Evolutionary conservation across 1,140 invertebrate genomes (phyloP), one percentile per base, ranked within the genome.

Genomic region (Triops longicaudatus): DNA sequence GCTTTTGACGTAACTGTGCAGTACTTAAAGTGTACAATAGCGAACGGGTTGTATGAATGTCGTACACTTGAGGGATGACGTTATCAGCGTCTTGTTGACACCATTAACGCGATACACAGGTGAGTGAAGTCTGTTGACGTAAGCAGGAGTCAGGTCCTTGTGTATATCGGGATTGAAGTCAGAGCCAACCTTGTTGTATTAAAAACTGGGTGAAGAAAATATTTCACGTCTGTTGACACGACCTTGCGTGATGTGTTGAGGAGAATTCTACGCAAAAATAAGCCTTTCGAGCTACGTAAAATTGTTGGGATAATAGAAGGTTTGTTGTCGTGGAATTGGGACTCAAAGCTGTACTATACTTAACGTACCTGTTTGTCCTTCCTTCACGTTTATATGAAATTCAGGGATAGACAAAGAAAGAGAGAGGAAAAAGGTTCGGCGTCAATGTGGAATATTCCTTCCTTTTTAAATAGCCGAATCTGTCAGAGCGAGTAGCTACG

Each of bases 381-480:
- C 72, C 26, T 73, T 26, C 28, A n/a, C n/a, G 28, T 27, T 28
- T 26, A 11, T 11, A 10, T 10, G 14, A 72, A 72, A 72, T 22
- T 72, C 72, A 72, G 28, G 72, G 9, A 28, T 10, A 26, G 28
- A 72, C 2, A 72, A 10, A n/a, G 26, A 72, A 22, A 7, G 31
- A 26, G 31, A 73, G 12, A 73, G 41, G 73, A 22, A 73, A 14
- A 73, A 73, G 9, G 41, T 73, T 73, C 73, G n/a, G 31, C 31
- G 31, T 37, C 31, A 28, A 12, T 75, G 74, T 43, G 37, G 37
- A 42, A 0, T 44, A 41, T 75, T 22, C 37, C 11, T 42, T 37
- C 26, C 31, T 44, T 31, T 43, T 75, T 75, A 72, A 72, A 72
- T n/a, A 26, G 14, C 26, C n/a, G 17, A 73, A 37, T 42, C 37